Evolutionary conservation across 2,797 vertebrate species (phyloP).

Genomic region (Buceros bicornis): DNA sequence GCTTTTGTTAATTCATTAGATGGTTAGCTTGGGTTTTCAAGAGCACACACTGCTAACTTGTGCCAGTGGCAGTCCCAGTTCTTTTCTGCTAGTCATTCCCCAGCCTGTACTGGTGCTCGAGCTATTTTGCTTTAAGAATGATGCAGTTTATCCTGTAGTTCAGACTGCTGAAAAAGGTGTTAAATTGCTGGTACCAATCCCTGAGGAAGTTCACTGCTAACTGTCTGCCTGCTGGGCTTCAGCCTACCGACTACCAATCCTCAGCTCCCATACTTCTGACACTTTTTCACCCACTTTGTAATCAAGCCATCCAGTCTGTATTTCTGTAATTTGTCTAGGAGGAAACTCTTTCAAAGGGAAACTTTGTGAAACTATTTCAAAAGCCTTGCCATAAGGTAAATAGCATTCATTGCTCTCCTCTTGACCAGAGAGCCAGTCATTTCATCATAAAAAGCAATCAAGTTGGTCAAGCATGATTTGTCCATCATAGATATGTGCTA

Average conservation of each 20-base stretch:
- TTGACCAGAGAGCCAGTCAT: not conserved
- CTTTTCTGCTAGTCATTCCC: not conserved
- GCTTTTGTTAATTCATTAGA: not conserved
- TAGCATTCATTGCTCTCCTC: not conserved
- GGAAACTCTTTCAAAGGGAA: not conserved
- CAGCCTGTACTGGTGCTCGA: accelerated
- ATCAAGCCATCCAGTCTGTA: not conserved
- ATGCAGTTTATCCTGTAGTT: not conserved
- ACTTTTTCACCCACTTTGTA: not conserved
- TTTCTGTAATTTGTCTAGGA: not conserved
- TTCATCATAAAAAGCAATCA: not conserved
- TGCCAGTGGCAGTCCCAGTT: accelerated
- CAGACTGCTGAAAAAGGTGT: not conserved
- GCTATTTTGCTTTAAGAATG: not conserved
- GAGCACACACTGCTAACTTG: too few species aligned
- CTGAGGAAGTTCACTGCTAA: not conserved
- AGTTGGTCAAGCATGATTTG: not conserved
- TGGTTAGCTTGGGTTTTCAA: not conserved
- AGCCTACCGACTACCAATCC: not conserved
- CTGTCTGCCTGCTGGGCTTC: accelerated
- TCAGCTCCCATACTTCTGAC: not conserved
- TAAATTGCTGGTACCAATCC: not conserved
- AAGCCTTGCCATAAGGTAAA: not conserved
- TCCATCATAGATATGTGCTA: not conserved
- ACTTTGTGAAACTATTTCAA: not conserved